Base-by-base conservation (phyloP, 2,113 vertebrate genomes). In the Hippocampus comes region DNA sequence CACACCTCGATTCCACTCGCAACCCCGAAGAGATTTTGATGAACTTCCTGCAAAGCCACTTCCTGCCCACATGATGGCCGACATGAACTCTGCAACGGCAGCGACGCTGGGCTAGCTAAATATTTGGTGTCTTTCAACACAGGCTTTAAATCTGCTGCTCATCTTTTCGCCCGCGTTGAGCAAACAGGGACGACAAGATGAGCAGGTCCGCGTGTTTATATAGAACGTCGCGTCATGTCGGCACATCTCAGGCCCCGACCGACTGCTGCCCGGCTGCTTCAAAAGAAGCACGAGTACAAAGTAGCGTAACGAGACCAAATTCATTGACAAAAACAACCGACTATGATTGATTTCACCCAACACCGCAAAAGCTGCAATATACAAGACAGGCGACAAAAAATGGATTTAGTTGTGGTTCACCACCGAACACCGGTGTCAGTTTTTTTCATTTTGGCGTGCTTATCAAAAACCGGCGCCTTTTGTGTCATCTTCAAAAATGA, bases 41-140 rank as follows among this genome's bases (percentile, higher is more conserved):
- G 10, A 63, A 63, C 10, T 27, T 79, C 49, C 48, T 23, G 71
- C 18, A 80, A 86, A 86, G 72, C 90, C 90, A 89, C 89, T 88
- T 91, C 90, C 90, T 90, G 84, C 38, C 42, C 56, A 53, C 57
- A 23, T 12, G 55, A 67, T 18, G 70, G 48, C 46, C 43, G 67
- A 73, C 25, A 25, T 30, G 65, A 43, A 18, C 67, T 82, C 61
- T 83, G 88, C 81, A 59, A 21, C 67, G 56, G 46, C 66, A 30
- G 9, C 46, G 4, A 27, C 27, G 48, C 48, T 0, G 11, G 65
- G 70, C 74, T 18, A 30, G 23, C 64, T 66, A 27, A 38, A 18
- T 66, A 15, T 27, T 27, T 66, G 12, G n/a, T 17, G n/a, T 18
- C 23, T 25, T 27, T 66, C 64, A 66, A 18, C 30, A 9, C 27